phyloP scores from a whole-genome alignment of 1,140 invertebrate species.

The Chlorops oryzae region DNA sequence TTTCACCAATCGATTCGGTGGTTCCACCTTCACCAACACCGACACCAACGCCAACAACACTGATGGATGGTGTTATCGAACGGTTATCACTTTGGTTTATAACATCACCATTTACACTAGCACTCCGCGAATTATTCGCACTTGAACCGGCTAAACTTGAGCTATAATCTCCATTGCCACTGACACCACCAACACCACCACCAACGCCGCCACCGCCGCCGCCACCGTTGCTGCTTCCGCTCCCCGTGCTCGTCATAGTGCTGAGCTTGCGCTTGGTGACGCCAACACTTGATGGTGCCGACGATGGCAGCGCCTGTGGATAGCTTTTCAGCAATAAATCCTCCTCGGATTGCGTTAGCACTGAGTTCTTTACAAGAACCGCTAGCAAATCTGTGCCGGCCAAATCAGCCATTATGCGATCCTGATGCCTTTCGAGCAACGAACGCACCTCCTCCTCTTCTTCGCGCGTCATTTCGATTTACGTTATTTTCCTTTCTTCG shows the following conservation, averaged over 20 bases:
- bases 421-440: constrained; percentile 39
- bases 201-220: constrained; percentile 23
- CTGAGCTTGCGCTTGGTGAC: constrained; percentile 38
- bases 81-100: constrained; percentile 38
- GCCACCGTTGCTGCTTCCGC: constrained; percentile 18
- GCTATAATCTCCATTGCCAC: constrained; percentile 21
- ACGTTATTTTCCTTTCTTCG: constrained; percentile 12
- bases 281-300: constrained; percentile 28
- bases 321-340: constrained; percentile 37
- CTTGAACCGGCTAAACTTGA: constrained; percentile 25
- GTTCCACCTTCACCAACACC: not conserved
- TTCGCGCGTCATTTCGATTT: constrained; percentile 38
- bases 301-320: constrained; percentile 12
- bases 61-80: constrained; percentile 37
- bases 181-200: constrained; percentile 12
- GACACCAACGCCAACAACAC: constrained; percentile 13
- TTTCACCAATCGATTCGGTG: constrained; percentile 1
- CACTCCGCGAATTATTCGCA: constrained; percentile 25
- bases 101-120: constrained; percentile 38
- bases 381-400: constrained; percentile 39
- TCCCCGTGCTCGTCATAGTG: constrained; percentile 32
- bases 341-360: constrained; percentile 40
- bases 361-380: constrained; percentile 44
- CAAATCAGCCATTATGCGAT: constrained; percentile 42
- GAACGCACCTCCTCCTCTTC: constrained; percentile 46